Base-by-base conservation (phyloP, 2,888 invertebrate genomes). In the Leptogaster cylindrica region DNA sequence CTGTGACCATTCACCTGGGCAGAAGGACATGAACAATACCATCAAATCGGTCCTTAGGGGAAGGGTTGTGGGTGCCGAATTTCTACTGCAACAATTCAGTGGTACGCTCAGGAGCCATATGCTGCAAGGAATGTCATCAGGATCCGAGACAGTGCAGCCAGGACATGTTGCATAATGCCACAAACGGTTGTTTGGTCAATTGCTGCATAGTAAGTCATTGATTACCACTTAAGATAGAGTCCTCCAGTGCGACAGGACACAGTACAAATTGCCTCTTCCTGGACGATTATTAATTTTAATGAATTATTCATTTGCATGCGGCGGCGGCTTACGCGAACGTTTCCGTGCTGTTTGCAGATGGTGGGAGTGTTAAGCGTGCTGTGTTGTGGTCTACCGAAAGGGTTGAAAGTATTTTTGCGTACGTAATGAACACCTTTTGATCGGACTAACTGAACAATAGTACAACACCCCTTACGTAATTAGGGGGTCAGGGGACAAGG, bases 51-150 rank as follows among this genome's bases (percentile, higher is more conserved):
- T 39, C 39, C 36, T 55, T 33, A 39, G 39, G 12, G 16, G 39
- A 55, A 55, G 55, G 55, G 55, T 55, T 55, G 55, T 55, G 23
- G 55, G 55, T n/a, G n/a, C n/a, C n/a, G n/a, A n/a, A n/a, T n/a
- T n/a, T n/a, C n/a, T 39, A 12, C 18, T 55, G 33, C 14, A 23
- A n/a, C 36, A 55, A 14, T 23, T 39, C 39, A 36, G 3, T 16
- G 12, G 25, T 12, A 50, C 16, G 23, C 14, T 7, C 41, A 14
- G 18, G 10, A 25, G 10, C 4, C n/a, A 20, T 55, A 36, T 36
- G 55, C 36, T n/a, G n/a, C 20, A 23, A 33, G 12, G 25, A 12
- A 36, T 36, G 36, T 55, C 12, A 55, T 36, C 5, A 55, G n/a
- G n/a, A n/a, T n/a, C n/a, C n/a, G n/a, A n/a, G n/a, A n/a, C n/a